A percentile compares a stretch with the other conserved stretches of the same genome.
phyloP scores from a whole-genome alignment of 2,113 vertebrate species.

The Aphyosemion australe region DNA sequence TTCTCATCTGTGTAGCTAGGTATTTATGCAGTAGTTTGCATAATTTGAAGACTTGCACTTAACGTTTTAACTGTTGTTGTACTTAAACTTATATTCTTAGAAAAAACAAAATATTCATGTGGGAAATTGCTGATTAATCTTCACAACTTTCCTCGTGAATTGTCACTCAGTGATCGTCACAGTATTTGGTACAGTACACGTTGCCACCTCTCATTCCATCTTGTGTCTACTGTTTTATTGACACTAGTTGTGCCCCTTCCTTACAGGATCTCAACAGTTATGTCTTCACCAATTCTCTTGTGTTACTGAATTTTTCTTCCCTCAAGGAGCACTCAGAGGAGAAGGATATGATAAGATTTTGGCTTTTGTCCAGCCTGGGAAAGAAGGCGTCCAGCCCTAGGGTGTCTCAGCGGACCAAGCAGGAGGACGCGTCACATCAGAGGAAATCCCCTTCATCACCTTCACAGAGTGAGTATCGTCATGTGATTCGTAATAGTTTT shows the following conservation, averaged over 20 bases:
- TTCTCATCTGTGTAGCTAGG: background rate
- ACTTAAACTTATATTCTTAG: too few relatives aligned
- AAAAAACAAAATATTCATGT: background rate
- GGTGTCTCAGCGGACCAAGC: conserved; percentile 31
- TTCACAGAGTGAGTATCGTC: conserved; percentile 75
- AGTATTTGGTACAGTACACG: conserved; percentile 7
- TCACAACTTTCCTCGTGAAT: conserved; percentile 21
- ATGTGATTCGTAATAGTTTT: conserved; percentile 2
- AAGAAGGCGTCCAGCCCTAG: conserved; percentile 55
- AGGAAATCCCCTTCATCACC: conserved; percentile 68
- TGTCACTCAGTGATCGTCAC: conserved; percentile 12
- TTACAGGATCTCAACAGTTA: conserved; percentile 3
- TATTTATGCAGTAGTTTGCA: background rate
- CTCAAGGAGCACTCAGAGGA: conserved; percentile 74
- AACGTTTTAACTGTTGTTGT: too few relatives aligned
- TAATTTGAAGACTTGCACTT: too few relatives aligned
- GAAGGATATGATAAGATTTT: conserved; percentile 82
- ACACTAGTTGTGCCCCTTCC: conserved; percentile 1
- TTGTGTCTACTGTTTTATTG: background rate
- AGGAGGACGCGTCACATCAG: conserved; percentile 35
- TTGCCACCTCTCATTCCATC: background rate
- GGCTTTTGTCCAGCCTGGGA: conserved; percentile 72
- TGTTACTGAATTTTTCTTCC: conserved; percentile 15
- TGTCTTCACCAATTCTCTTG: background rate
- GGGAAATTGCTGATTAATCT: background rate